Base-by-base conservation (phyloP, 2,888 invertebrate genomes). In the Zhuqinia jingwanae region DNA sequence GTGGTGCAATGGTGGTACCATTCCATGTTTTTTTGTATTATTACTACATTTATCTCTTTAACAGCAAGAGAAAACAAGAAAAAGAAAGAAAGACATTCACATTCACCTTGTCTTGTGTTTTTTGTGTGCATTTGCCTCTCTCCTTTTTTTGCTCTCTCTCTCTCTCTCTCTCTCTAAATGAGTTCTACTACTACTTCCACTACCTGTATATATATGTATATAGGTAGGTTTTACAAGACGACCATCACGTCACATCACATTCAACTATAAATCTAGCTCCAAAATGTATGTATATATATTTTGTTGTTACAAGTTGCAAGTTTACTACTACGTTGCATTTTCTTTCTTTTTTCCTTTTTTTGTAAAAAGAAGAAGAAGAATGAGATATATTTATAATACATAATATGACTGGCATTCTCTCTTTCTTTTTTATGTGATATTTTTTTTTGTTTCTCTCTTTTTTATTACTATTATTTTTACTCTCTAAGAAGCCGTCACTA, bases 201-300 rank as follows among this genome's bases (percentile, higher is more conserved):
- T 27, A 13, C 60, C 22, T 22, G 22, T 47, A 13, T 25, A 27
- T 45, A 42, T n/a, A n/a, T n/a, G n/a, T n/a, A n/a, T n/a, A n/a
- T 22, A 11, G 10, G 8, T 17, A n/a, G 17, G 45, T 45, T 15
- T n/a, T 68, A 5, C 22, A 11, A 45, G 68, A 68, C 42, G 68
- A 68, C 47, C 22, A 70, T 73, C 73, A 63, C 50, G 85, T 85
- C 85, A 63, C 50, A 79, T 85, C 85, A 86, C 85, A 86, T 80
- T 86, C 85, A 80, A 76, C 80, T 76, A 79, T 86, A 75, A 86
- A 86, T 86, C 80, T 80, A 76, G 25, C 15, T n/a, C 25, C 20
- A 47, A 50, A 50, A 50, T 70, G 47, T 70, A 47, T 36, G 3
- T 68, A 22, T 50, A 36, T 36, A 36, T 36, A 36, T 70, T 22